Conservation (phyloP, 2,113 vertebrate genomes). For the Gymnobelideus leadbeateri region DNA sequence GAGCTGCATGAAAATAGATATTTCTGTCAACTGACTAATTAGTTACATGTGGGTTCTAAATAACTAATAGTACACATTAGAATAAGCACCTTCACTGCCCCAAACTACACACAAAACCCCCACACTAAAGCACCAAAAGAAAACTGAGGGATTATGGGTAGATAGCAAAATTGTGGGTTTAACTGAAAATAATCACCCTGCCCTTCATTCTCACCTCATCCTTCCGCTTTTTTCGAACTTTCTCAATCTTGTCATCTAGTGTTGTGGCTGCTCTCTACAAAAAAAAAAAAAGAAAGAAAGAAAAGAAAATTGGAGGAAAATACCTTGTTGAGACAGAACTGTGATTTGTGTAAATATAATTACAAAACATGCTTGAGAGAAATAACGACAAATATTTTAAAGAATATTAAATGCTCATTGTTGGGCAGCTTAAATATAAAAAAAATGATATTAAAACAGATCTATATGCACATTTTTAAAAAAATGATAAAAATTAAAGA, state of each 20-base stretch:
- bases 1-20: too few species aligned
- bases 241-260: conserved; percentile 96
- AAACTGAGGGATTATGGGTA: rapidly evolving
- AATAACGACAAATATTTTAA: not conserved
- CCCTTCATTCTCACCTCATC: conserved; percentile 62
- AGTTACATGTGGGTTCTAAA: rapidly evolving
- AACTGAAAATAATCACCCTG: not conserved
- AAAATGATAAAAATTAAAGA: not conserved
- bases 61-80: not conserved
- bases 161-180: not conserved
- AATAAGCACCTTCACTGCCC: not conserved
- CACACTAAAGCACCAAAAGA: not conserved
- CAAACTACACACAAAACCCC: not conserved
- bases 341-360: not conserved
- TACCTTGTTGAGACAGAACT: not conserved
- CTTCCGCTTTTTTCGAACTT: conserved; percentile 93
- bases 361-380: not conserved
- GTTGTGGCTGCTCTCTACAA: conserved; percentile 91
- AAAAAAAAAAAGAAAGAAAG: too few species aligned
- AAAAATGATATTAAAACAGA: not conserved
- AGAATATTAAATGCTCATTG: not conserved
- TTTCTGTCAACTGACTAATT: not conserved
- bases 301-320: conserved; percentile 15
- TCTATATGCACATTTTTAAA: not conserved
- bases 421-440: not conserved